A percentile compares a stretch with the other conserved stretches of the same genome.
Evolutionary conservation across 2,113 vertebrate genomes (phyloP).

Genomic region (Natator depressus): DNA sequence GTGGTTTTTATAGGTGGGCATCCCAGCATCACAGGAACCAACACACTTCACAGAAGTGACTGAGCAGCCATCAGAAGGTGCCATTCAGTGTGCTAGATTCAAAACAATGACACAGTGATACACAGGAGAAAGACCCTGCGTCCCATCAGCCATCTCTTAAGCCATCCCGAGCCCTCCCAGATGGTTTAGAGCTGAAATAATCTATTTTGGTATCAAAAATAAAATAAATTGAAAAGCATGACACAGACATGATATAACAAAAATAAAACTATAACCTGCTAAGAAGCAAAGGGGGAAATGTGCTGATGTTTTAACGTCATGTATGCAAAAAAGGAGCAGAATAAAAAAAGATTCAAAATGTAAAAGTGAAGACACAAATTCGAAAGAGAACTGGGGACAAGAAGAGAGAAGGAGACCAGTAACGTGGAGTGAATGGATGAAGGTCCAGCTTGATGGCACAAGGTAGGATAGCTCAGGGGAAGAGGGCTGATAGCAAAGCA

Average conservation of each 20-base stretch:
- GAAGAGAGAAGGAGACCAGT: not conserved
- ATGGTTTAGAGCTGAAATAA: not conserved
- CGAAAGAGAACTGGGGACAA: not conserved
- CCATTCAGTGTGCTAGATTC: fast-evolving
- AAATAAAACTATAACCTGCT: not conserved
- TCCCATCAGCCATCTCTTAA: not conserved
- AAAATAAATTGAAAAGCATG: not conserved
- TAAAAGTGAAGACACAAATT: fast-evolving
- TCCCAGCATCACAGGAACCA: fast-evolving
- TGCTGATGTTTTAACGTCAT: fast-evolving
- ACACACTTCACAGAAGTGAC: not conserved
- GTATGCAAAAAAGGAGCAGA: fast-evolving
- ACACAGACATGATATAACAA: not conserved
- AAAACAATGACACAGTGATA: fast-evolving
- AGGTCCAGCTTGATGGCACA: fast-evolving
- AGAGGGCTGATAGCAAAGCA: not conserved
- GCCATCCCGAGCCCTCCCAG: fast-evolving
- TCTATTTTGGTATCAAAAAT: not conserved
- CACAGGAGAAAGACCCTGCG: fast-evolving
- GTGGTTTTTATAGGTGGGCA: fast-evolving
- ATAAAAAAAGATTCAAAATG: not conserved
- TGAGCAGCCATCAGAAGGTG: not conserved
- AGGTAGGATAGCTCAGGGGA: not conserved
- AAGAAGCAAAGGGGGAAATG: not conserved
- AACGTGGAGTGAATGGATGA: not conserved